Evolutionary conservation across 1,140 invertebrate species (phyloP).

Genomic region (Papilio polyxenes): DNA sequence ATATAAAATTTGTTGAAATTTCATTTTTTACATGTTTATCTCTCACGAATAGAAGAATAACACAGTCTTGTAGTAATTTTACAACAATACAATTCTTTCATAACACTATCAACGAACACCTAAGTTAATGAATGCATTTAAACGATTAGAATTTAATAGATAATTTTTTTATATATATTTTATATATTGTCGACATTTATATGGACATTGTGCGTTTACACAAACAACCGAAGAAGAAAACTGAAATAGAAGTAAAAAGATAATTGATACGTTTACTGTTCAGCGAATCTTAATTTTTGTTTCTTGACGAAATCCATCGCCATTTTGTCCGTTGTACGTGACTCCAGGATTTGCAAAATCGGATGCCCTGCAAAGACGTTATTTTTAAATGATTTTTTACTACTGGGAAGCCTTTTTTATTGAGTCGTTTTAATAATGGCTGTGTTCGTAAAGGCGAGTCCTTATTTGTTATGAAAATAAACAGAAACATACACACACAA

Average conservation of each 20-base stretch:
- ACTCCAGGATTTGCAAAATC: slow-evolving; percentile 92
- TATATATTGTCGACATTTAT: slow-evolving; percentile 74
- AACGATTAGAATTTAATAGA: slow-evolving; percentile 49
- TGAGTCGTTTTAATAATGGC: too few relatives aligned
- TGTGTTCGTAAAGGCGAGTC: too few relatives aligned
- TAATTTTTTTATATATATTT: slow-evolving; percentile 49
- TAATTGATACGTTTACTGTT: slow-evolving; percentile 59
- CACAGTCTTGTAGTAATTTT: slow-evolving; percentile 76
- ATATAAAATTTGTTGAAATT: slow-evolving; percentile 61
- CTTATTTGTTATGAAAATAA: too few relatives aligned
- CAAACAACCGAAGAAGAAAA: slow-evolving; percentile 46
- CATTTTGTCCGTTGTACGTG: slow-evolving; percentile 89
- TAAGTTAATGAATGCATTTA: slow-evolving; percentile 47
- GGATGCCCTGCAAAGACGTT: slow-evolving; percentile 84
- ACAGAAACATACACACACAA: too few relatives aligned
- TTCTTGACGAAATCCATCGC: slow-evolving; percentile 95
- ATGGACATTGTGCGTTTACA: slow-evolving; percentile 73
- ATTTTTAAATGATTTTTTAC: background rate
- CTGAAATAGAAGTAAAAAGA: slow-evolving; percentile 47
- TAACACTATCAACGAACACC: slow-evolving; percentile 54
- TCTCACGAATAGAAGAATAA: slow-evolving; percentile 72
- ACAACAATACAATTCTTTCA: slow-evolving; percentile 72
- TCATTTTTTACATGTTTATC: slow-evolving; percentile 63
- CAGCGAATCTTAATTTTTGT: slow-evolving; percentile 86
- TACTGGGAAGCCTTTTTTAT: background rate